phyloP scores from a whole-genome alignment of 2,888 invertebrate species.

The Congeria kusceri region DNA sequence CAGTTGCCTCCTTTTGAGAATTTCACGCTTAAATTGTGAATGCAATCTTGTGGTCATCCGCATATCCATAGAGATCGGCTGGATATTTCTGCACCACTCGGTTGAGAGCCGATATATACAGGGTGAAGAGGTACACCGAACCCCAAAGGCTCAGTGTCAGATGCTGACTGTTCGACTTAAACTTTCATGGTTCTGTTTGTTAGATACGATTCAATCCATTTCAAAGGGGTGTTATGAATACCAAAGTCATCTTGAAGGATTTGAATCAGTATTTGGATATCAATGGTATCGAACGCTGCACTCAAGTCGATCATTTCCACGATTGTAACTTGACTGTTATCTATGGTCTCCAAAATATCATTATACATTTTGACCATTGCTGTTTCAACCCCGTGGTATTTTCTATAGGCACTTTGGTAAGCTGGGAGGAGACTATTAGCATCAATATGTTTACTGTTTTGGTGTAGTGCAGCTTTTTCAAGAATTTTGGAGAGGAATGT shows the following conservation, averaged over 20 bases:
- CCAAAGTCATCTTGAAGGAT: slow-evolving; percentile 31
- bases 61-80: slow-evolving; percentile 35
- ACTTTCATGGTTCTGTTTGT: slow-evolving; percentile 19
- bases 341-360: slow-evolving; percentile 30
- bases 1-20: background rate
- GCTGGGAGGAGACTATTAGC: slow-evolving; percentile 31
- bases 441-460: slow-evolving; percentile 34
- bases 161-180: background rate
- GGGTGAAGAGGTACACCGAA: slow-evolving; percentile 44
- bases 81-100: slow-evolving; percentile 32
- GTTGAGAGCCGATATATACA: slow-evolving; percentile 47
- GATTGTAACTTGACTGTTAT: slow-evolving; percentile 19
- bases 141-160: slow-evolving; percentile 25
- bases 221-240: slow-evolving; percentile 21
- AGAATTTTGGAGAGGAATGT: slow-evolving; percentile 40
- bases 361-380: slow-evolving; percentile 45
- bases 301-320: slow-evolving; percentile 41
- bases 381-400: slow-evolving; percentile 44
- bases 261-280: slow-evolving; percentile 26
- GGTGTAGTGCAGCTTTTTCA: slow-evolving; percentile 36
- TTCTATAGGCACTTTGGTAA: slow-evolving; percentile 52
- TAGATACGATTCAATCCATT: slow-evolving; percentile 38
- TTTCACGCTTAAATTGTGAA: slow-evolving; percentile 34
- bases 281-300: slow-evolving; percentile 40
- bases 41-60: slow-evolving; percentile 41